These are phyloP conservation scores for Asobara japonica DNA, from an alignment of 1,140 invertebrate genomes.

Conservation along the genomic window DNA sequence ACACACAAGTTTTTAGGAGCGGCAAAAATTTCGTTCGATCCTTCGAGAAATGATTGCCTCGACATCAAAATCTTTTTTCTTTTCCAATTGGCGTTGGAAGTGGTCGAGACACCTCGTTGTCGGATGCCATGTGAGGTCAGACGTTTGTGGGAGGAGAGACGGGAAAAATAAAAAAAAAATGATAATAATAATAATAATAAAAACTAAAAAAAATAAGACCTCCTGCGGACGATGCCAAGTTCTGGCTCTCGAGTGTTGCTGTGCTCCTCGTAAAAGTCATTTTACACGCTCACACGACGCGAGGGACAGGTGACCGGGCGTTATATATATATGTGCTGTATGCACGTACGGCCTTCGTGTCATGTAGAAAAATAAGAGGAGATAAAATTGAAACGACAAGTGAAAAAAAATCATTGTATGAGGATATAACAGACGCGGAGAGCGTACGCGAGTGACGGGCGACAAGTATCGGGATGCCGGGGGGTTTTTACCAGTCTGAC, in stretches of 20 bases:
- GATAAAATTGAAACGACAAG: constrained; percentile 9
- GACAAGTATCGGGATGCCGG: constrained; percentile 20
- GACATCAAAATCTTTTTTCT: background rate
- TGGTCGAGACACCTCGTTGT: constrained; percentile 60
- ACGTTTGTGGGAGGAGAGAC: background rate
- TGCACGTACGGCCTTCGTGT: constrained; percentile 26
- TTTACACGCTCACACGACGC: constrained; percentile 48
- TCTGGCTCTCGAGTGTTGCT: constrained; percentile 39
- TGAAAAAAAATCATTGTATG: constrained; percentile 19
- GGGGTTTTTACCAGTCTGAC: constrained; percentile 34
- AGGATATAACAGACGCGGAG: background rate
- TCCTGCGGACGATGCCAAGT: constrained; percentile 53
- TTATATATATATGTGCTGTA: constrained; percentile 8
- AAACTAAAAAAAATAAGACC: constrained; percentile 48
- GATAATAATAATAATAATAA: too few relatives aligned
- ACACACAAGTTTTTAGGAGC: too few relatives aligned
- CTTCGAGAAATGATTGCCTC: too few relatives aligned
- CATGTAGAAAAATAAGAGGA: constrained; percentile 20
- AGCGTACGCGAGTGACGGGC: background rate
- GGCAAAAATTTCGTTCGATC: too few relatives aligned
- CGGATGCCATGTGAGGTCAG: constrained; percentile 28
- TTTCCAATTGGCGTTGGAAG: constrained; percentile 58
- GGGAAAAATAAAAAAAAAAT: background rate
- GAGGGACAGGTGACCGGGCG: constrained; percentile 60
- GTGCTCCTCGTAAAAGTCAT: constrained; percentile 62